Evolutionary conservation across 1,140 invertebrate genomes (phyloP), one percentile per base, ranked within the genome.

Genomic region (Littorina saxatilis): DNA sequence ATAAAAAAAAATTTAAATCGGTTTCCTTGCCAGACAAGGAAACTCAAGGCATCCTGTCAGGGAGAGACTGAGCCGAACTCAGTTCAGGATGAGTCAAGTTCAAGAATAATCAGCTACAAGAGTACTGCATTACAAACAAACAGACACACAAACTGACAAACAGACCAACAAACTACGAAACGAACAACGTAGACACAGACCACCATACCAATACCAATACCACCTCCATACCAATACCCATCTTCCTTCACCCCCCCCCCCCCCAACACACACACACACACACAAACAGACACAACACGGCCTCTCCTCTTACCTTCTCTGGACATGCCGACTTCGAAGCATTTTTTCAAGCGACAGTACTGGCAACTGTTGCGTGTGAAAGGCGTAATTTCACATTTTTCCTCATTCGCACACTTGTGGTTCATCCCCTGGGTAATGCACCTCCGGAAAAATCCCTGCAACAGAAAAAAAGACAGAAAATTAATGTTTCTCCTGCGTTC

Each of bases 381-480:
- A 15, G 92, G 92, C 0, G 92, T 93, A 20, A 93, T 92, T 66
- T 93, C 91, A 86, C 92, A 93, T 83, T 92, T 91, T 83, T 93
- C 92, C 35, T 92, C 91, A 84, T 92, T 92, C 32, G 91, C 88
- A 87, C 92, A 93, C 66, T 91, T 92, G 82, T 92, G 92, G 35
- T 88, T 92, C 90, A 93, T 93, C 55, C 92, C 92, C 79, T 93
- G 92, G n/a, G 91, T 92, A 43, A 93, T 93, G 82, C 92, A 93
- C 35, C 92, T 84, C 55, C 92, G 85, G 82, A 93, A 93, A 79
- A 93, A 93, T 7, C 92, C 92, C 91, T 93, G 83, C n/a, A 29
- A n/a, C n/a, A n/a, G n/a, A 81, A 27, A 35, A 27, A 63, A n/a
- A 50, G 47, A 20, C 20, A 50, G 47, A 50, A 50, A 50, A 11